Conservation (phyloP, 23 tunicate species). For the Phallusia fumigata region DNA sequence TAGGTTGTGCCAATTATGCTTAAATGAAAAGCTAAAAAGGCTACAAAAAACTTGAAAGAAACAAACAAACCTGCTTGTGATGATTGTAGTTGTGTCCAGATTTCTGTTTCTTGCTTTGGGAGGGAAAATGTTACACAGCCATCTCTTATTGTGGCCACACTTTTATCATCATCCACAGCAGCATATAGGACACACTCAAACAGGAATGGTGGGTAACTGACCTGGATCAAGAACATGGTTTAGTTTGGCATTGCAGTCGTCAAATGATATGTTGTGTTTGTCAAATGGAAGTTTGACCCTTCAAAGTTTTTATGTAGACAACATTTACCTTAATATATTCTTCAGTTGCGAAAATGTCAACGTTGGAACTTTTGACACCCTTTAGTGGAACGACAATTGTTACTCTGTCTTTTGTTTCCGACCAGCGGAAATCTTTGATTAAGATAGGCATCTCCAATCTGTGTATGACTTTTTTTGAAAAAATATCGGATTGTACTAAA, state of each 20-base stretch:
- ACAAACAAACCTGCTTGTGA: constrained; percentile 32
- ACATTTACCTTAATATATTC: constrained; percentile 59
- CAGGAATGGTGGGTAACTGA: constrained; percentile 79
- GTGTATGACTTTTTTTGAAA: no score
- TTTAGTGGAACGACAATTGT: constrained; percentile 67
- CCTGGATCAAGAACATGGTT: constrained; percentile 31
- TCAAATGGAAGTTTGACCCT: no score
- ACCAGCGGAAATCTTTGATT: constrained; percentile 82
- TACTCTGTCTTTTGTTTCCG: constrained; percentile 50
- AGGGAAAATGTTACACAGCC: constrained; percentile 51
- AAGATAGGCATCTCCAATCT: constrained; percentile 73
- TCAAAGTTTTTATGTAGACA: no score
- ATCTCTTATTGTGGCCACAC: constrained; percentile 67
- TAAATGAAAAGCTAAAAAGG: no score
- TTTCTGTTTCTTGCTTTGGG: constrained; percentile 33
- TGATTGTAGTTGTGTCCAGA: constrained; percentile 62
- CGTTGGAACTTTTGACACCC: constrained; percentile 74
- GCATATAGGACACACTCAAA: constrained; percentile 75
- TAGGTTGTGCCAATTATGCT: no score
- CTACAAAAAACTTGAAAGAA: background rate
- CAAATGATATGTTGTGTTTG: no score
- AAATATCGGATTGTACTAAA: no score
- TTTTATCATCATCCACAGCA: constrained; percentile 66
- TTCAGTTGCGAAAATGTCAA: constrained; percentile 49
- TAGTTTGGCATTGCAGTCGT: no score